Percentiles rank a stretch among this genome's conserved stretches.
phyloP scores from a whole-genome alignment of 2,797 vertebrate genomes.

The Phataginus tetradactyla region DNA sequence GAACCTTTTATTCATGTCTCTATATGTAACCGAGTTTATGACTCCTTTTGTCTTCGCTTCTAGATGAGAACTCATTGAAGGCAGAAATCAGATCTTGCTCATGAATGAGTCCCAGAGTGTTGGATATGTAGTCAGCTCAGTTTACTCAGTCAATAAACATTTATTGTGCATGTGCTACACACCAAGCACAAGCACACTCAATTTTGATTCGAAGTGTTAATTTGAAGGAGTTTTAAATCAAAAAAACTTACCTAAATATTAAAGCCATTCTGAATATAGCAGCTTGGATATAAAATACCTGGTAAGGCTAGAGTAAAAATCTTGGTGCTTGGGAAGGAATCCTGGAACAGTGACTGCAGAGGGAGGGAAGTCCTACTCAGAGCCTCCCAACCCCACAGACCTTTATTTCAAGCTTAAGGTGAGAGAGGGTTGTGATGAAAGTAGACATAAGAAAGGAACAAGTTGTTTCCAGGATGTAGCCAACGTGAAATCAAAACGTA shows the following conservation, averaged over 20 bases:
- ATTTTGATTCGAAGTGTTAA: not conserved
- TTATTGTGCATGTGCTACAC: not conserved
- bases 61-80: not conserved
- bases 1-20: not conserved
- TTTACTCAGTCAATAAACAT: not conserved
- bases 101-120: not conserved
- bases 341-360: not conserved
- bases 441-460: not conserved
- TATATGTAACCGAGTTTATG: not conserved
- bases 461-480: not conserved
- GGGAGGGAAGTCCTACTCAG: not conserved
- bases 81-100: not conserved
- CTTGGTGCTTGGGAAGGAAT: not conserved
- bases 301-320: not conserved
- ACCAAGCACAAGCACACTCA: not conserved
- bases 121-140: not conserved
- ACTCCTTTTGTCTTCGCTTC: not conserved
- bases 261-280: not conserved
- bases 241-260: not conserved
- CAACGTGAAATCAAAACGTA: not conserved
- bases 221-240: not conserved
- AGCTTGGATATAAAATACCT: not conserved
- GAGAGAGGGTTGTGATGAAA: not conserved
- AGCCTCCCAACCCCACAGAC: not conserved
- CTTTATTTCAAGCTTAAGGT: not conserved